Conservation (phyloP, 2,888 invertebrate species). For the Sinodicranocentrus sp. region DNA sequence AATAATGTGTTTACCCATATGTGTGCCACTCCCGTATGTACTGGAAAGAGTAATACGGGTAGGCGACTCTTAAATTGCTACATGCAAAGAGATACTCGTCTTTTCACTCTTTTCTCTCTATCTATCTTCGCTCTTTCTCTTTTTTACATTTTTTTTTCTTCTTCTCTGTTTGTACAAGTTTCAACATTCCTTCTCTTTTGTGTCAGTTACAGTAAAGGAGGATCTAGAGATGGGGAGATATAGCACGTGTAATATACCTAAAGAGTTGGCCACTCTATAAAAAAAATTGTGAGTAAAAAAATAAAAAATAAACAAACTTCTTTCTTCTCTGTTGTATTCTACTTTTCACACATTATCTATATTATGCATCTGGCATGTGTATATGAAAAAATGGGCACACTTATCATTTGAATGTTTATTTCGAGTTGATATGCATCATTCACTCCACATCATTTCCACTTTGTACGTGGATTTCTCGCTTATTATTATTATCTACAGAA, state of each 20-base stretch:
- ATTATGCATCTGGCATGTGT: conserved; percentile 13
- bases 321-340: neutral
- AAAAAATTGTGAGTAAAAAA: neutral
- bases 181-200: too few relatives aligned
- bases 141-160: too few relatives aligned
- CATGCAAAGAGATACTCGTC: neutral
- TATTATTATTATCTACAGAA: too few relatives aligned
- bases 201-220: too few relatives aligned
- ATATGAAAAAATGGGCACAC: neutral
- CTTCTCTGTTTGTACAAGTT: conserved; percentile 24
- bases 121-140: conserved; percentile 28
- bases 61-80: conserved; percentile 5
- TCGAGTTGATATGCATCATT: too few relatives aligned
- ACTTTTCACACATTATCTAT: neutral
- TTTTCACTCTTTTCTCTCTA: conserved; percentile 1
- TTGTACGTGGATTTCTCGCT: too few relatives aligned
- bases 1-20: conserved; percentile 60
- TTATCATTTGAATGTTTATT: too few relatives aligned
- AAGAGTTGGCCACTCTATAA: neutral
- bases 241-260: too few relatives aligned
- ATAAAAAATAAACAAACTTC: neutral
- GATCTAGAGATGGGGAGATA: too few relatives aligned
- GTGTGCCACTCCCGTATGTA: conserved; percentile 17
- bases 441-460: too few relatives aligned
- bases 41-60: neutral